Conservation (phyloP, 2,888 invertebrate species). For the Ormyrus rosae region DNA sequence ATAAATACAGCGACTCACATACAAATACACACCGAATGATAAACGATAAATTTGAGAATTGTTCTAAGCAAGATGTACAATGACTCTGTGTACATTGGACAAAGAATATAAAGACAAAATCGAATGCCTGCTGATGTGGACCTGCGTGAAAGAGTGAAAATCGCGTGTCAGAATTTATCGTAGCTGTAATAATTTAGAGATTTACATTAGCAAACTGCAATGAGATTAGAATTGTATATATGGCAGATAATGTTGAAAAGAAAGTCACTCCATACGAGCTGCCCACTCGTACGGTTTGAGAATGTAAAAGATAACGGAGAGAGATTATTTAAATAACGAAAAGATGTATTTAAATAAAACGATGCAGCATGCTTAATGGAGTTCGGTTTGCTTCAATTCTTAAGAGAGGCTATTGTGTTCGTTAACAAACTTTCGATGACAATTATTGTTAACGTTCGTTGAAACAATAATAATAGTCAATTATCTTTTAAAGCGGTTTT, state of each 20-base stretch:
- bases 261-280: constrained; percentile 69
- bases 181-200: constrained; percentile 63
- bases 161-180: constrained; percentile 61
- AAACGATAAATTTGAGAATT: background rate
- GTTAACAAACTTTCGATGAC: constrained; percentile 1
- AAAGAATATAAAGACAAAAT: background rate
- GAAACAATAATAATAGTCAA: constrained; percentile 43
- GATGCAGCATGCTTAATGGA: constrained; percentile 16
- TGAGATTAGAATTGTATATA: constrained; percentile 67
- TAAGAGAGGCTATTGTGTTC: constrained; percentile 19
- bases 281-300: constrained; percentile 59
- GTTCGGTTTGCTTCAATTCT: constrained; percentile 47
- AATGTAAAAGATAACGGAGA: constrained; percentile 48
- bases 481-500: constrained; percentile 41
- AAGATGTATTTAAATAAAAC: constrained; percentile 50
- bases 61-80: constrained; percentile 14
- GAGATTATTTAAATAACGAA: constrained; percentile 65
- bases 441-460: constrained; percentile 24
- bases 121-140: constrained; percentile 19
- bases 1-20: background rate
- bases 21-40: constrained; percentile 13
- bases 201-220: constrained; percentile 63
- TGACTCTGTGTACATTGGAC: constrained; percentile 17
- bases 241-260: constrained; percentile 62
- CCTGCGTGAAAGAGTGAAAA: constrained; percentile 7